phyloP scores from a whole-genome alignment of 2,113 vertebrate genomes.

The Dromiciops gliroides region DNA sequence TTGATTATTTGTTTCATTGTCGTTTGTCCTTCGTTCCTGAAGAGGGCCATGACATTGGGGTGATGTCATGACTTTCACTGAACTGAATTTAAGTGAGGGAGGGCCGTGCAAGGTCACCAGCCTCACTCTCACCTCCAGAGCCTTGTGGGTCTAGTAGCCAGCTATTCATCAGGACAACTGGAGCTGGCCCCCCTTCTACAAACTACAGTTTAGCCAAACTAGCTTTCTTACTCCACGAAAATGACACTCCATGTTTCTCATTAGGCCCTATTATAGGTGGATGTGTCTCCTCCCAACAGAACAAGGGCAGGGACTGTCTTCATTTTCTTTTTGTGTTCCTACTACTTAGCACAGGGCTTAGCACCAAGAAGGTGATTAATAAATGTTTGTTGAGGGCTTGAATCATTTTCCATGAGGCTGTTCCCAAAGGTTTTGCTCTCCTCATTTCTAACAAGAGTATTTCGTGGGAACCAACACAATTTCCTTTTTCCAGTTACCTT shows the following conservation, averaged over 20 bases:
- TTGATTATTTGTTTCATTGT: neutral
- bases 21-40: no score
- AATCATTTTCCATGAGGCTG: slow-evolving; percentile 46
- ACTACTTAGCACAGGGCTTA: neutral
- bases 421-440: slow-evolving; percentile 71
- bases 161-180: no score
- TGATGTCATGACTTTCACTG: no score
- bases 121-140: no score
- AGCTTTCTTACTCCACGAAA: neutral
- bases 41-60: no score
- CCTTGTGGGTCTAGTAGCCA: no score
- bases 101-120: no score
- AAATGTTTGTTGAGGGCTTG: neutral
- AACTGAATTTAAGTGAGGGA: no score
- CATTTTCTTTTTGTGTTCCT: neutral
- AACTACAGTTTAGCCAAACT: neutral
- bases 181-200: neutral
- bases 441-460: slow-evolving; percentile 68
- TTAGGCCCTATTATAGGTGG: neutral
- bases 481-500: slow-evolving; percentile 69
- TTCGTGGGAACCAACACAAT: slow-evolving; percentile 50
- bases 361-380: neutral
- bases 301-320: neutral
- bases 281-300: neutral
- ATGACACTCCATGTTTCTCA: neutral